Conservation (phyloP, 2,113 vertebrate species). For the Crotophaga sulcirostris region DNA sequence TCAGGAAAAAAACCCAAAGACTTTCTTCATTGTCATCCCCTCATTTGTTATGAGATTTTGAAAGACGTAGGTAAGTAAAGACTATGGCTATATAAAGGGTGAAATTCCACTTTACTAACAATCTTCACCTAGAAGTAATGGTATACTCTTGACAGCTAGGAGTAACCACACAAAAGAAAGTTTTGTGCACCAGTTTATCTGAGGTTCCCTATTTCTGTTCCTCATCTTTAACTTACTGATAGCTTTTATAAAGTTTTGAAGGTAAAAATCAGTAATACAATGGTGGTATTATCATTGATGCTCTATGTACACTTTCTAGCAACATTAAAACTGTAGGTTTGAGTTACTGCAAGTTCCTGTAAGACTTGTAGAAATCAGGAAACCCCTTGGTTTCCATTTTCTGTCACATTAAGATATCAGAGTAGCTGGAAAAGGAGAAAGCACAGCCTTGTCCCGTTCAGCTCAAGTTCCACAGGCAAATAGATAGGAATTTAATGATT, state of each 20-base stretch:
- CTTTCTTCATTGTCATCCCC: not conserved
- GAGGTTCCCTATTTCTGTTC: not conserved
- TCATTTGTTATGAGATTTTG: not conserved
- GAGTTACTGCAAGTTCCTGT: not conserved
- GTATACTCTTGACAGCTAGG: not conserved
- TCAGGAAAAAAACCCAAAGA: not conserved
- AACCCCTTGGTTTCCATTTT: not conserved
- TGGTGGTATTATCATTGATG: not conserved
- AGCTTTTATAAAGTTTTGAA: not conserved
- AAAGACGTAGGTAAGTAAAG: not conserved
- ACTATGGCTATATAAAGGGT: not conserved
- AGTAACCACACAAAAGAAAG: not conserved
- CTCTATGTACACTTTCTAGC: not conserved
- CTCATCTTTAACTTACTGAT: not conserved
- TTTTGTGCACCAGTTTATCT: not conserved
- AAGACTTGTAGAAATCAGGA: not conserved
- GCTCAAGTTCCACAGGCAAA: not conserved
- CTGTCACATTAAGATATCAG: not conserved
- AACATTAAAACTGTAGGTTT: not conserved
- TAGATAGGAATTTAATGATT: fast-evolving
- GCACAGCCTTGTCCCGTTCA: not conserved
- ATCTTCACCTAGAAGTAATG: not conserved
- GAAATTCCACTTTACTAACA: not conserved
- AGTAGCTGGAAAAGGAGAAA: not conserved
- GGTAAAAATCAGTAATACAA: too few species aligned